Evolutionary conservation across 2,113 vertebrate species (phyloP), one percentile per base, ranked within the genome.

Genomic region (Brachyhypopomus gauderio): DNA sequence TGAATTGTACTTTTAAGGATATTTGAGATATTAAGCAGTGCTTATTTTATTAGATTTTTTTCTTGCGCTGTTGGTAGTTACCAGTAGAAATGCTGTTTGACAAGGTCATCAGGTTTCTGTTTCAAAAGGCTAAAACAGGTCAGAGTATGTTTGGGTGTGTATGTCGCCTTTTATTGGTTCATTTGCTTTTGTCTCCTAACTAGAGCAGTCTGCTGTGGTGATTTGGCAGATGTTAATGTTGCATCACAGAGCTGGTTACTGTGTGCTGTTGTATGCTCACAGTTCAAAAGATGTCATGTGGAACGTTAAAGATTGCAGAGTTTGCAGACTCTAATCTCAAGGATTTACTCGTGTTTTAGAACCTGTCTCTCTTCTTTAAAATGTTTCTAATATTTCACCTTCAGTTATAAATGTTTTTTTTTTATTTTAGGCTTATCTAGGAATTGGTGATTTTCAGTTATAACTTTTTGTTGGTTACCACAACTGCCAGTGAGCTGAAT

Each of bases 21-120:
- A 25, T 27, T 56, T 56, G 23, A 52, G 45, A 12, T 14, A 1
- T 52, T 4, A 20, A 30, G 48, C 14, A 1, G 25, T 74, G 52
- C 16, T 34, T 52, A 12, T 14, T 56, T 73, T 4, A 30, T 30
- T 30, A 2, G 3, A 30, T 17, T 2, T 62, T 23, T 63, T 20
- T 11, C 23, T 12, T 36, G 25, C 12, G 30, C 38, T 45, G 41
- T 14, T 7, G 9, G 45, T 52, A 14, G 45, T 52, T 52, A 45
- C 16, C 16, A 22, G 62, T 58, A 16, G 6, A 59, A 76, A 60
- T 75, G 56, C 22, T 62, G 58, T 60, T n/a, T 20, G 25, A 4
- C 60, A 52, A 77, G 75, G 23, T 64, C 60, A 63, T 63, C 72
- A 59, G 7, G 23, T 77, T 77, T 77, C 8, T 63, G 60, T 3